A percentile compares a stretch with the other conserved stretches of the same genome.
phyloP scores from a whole-genome alignment of 2,888 invertebrate genomes.

The Dioctria linearis region DNA sequence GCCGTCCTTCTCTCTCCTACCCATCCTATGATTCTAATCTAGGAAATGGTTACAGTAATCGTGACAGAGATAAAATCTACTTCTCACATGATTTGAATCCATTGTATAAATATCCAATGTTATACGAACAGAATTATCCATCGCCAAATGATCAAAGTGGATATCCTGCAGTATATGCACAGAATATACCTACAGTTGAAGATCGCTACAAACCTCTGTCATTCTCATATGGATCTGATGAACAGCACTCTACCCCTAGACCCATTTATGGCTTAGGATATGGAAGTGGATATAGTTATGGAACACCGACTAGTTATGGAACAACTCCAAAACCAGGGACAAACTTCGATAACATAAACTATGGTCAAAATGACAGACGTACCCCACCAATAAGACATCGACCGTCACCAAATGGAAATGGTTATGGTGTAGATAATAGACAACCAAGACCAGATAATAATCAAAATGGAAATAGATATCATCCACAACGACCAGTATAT shows the following conservation, averaged over 20 bases:
- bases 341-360: not conserved
- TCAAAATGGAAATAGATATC: conserved; percentile 40
- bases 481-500: conserved; percentile 23
- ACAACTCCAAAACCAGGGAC: conserved; percentile 20
- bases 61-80: conserved; percentile 65
- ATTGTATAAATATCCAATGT: conserved; percentile 68
- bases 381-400: not conserved
- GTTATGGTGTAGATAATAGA: not conserved
- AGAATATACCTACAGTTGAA: conserved; percentile 68
- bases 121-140: conserved; percentile 70
- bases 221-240: conserved; percentile 56
- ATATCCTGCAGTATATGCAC: conserved; percentile 69
- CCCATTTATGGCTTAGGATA: conserved; percentile 68
- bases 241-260: conserved; percentile 63
- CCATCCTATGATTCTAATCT: conserved; percentile 26
- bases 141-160: conserved; percentile 68
- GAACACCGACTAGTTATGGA: conserved; percentile 62
- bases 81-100: conserved; percentile 69
- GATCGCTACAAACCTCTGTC: conserved; percentile 64
- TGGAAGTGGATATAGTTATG: conserved; percentile 69
- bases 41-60: conserved; percentile 1
- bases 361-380: conserved; percentile 16
- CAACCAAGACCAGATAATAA: conserved; percentile 3
- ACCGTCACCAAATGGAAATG: not conserved
- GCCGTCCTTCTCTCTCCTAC: conserved; percentile 56